Evolutionary conservation across 2,888 invertebrate species (phyloP).

Genomic region (Andrena flavipes): DNA sequence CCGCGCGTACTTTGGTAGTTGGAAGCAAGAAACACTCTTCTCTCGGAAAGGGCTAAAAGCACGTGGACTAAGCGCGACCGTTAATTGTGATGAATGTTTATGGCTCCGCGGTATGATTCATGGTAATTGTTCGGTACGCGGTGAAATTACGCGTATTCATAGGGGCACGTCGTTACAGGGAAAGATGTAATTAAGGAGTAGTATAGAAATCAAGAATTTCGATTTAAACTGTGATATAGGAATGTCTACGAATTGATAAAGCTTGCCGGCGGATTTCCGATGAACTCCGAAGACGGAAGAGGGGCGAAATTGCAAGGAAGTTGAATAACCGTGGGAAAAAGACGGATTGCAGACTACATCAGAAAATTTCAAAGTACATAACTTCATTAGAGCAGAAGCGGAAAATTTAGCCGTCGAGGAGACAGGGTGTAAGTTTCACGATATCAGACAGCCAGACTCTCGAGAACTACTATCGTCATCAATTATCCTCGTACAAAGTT

Average conservation of each 20-base stretch:
- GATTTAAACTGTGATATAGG: background rate
- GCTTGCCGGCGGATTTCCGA: background rate
- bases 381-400: conserved; percentile 46
- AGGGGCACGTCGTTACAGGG: too few species aligned
- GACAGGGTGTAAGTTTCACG: conserved; percentile 24
- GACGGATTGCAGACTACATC: conserved; percentile 26
- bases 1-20: conserved; percentile 13
- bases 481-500: conserved; percentile 60
- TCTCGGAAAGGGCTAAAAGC: conserved; percentile 6
- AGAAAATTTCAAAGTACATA: conserved; percentile 51
- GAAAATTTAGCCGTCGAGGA: conserved; percentile 35
- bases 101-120: background rate
- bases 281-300: background rate
- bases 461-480: conserved; percentile 55
- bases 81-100: conserved; percentile 34
- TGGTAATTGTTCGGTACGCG: background rate
- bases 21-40: background rate
- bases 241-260: too few species aligned
- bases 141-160: background rate
- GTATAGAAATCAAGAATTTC: too few species aligned
- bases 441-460: conserved; percentile 38
- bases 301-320: background rate
- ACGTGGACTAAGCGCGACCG: conserved; percentile 10
- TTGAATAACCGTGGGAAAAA: conserved; percentile 14
- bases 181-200: too few species aligned